Base-by-base conservation (phyloP, 2,888 invertebrate genomes). In the Apamea crenata region DNA sequence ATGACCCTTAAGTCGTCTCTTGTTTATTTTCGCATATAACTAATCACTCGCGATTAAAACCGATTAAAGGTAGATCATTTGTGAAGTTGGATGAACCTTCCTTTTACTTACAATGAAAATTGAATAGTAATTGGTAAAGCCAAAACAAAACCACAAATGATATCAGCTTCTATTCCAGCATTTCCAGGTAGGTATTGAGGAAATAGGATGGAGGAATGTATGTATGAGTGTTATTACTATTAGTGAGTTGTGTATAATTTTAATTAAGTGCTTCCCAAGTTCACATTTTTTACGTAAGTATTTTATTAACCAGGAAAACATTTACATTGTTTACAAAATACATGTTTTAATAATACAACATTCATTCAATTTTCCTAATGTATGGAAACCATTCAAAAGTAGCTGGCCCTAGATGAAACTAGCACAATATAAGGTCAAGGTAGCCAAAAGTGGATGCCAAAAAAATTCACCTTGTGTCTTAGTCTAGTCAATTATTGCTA, bases 171-270 rank as follows among this genome's bases (percentile, higher is more conserved):
- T 71, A 82, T 71, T 86, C 59, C 36, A 82, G 29, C 29, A 68
- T 76, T 75, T 85, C 59, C 36, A 82, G n/a, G 56, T 59, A 85
- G 18, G 56, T 69, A 82, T 71, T 85, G 16, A 82, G 82, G 86
- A 82, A 83, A 85, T 82, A 66, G 44, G 44, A 72, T 72, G 44
- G 53, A 70, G 56, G 78, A 77, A 70, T 71, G 29, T 61, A 29
- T 40, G 18, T 61, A 29, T 40, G 18, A 81, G 50, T 56, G 67
- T 50, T 63, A 36, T 50, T 63, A n/a, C n/a, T n/a, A 83, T 29
- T 71, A 68, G 18, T 71, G 18, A 84, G 29, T 63, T 50, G n/a
- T 56, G 21, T 44, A 53, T 53, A 32, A 85, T 71, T 61, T 81
- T 85, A 75, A 74, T 82, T 75, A 75, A 16, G 12, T 68, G 25